Percentiles rank a stretch among this genome's conserved stretches.
Evolutionary conservation across 2,113 vertebrate genomes (phyloP).

Genomic region (Chionis minor): DNA sequence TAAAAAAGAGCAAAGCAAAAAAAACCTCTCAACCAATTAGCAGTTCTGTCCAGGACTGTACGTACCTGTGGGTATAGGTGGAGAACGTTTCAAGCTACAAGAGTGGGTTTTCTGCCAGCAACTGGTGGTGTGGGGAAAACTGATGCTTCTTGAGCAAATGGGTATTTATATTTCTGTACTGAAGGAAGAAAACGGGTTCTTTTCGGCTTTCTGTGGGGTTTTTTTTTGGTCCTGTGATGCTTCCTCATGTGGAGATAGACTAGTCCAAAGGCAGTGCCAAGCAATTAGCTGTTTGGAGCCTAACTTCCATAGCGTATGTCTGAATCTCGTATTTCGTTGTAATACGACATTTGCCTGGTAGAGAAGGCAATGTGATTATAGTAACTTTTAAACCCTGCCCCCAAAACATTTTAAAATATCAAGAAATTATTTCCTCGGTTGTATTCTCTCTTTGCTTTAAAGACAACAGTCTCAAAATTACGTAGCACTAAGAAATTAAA

Average conservation of each 20-base stretch:
- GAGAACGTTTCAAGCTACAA: neutral
- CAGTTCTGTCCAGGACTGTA: neutral
- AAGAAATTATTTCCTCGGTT: neutral
- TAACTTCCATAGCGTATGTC: neutral
- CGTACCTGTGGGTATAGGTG: neutral
- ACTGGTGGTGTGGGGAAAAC: neutral
- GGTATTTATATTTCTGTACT: neutral
- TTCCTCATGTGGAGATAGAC: neutral
- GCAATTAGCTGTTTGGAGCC: neutral
- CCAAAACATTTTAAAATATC: neutral
- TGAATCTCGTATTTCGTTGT: neutral
- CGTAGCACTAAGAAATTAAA: neutral
- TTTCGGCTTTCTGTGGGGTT: neutral
- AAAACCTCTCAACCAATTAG: neutral
- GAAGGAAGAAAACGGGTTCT: neutral
- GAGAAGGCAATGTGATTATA: neutral
- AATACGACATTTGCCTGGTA: neutral
- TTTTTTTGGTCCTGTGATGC: neutral
- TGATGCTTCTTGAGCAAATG: neutral
- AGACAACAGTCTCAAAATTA: neutral
- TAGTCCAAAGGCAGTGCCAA: neutral
- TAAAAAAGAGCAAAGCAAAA: neutral
- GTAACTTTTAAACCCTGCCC: neutral
- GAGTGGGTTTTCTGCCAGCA: neutral
- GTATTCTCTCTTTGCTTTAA: neutral